Base-by-base conservation (phyloP, 2,888 invertebrate genomes). In the Dasypogon diadema region DNA sequence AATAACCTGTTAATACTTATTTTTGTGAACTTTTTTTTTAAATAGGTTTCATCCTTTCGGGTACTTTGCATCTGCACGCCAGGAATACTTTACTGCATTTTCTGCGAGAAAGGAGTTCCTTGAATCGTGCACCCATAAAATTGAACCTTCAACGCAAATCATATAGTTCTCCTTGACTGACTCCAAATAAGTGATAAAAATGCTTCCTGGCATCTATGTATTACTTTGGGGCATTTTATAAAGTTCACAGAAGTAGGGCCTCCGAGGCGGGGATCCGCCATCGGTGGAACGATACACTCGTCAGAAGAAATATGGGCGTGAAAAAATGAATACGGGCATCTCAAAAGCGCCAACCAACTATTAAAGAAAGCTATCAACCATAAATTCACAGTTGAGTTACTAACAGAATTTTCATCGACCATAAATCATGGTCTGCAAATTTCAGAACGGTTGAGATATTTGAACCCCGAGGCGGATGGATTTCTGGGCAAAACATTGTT, bases 341-440 rank as follows among this genome's bases (percentile, higher is more conserved):
- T 63, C 42, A 10, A 12, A 16, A 65, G 24, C 65, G 26, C 22
- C 46, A 18, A 65, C 65, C 46, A 18, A 65, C 65, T 65, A 65
- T 65, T 65, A 65, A 48, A 48, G 24, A 22, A 46, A 65, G 65
- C 65, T 65, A 65, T 65, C 65, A 65, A 65, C 65, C 65, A 65
- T 65, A 65, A 65, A 65, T 65, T 65, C 65, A 46, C 65, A 24
- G 65, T 65, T 46, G 65, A 46, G 48, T 65, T 65, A n/a, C 48
- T 37, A 42, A 48, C 37, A 65, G 37, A 65, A 65, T 65, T 65
- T 65, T 46, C 65, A 24, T 46, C 65, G 65, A 65, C 65, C 48
- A 65, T 65, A 65, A 65, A 65, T 65, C 65, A 65, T 24, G 65
- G 65, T 65, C 48, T 8, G 65, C 65, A 65, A 65, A 24, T 65